Conservation (phyloP, 2,888 invertebrate species). For the Hemithea aestivaria region DNA sequence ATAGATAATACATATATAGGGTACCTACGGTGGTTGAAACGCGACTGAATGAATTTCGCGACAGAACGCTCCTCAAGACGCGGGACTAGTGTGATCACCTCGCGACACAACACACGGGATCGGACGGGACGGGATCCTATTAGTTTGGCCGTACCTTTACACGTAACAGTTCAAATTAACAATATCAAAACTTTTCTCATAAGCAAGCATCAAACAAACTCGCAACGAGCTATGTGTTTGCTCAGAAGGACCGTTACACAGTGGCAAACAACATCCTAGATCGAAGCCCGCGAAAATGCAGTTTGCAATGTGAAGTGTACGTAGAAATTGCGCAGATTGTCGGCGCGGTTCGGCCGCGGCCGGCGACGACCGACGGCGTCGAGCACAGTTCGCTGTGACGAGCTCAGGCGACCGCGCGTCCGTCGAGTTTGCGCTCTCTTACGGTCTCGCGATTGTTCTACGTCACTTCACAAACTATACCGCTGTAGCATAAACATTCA, state of each 20-base stretch:
- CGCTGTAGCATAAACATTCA: neutral
- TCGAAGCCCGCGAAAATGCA: slow-evolving; percentile 33
- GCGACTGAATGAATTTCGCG: too few species aligned
- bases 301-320: slow-evolving; percentile 34
- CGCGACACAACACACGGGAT: too few species aligned
- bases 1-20: too few species aligned
- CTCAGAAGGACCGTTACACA: too few species aligned
- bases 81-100: too few species aligned
- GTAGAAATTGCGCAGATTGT: slow-evolving; percentile 62
- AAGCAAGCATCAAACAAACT: neutral
- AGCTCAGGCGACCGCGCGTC: slow-evolving; percentile 52
- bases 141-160: too few species aligned
- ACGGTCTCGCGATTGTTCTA: slow-evolving; percentile 27
- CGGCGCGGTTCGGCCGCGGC: slow-evolving; percentile 42
- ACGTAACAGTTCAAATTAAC: slow-evolving; percentile 1
- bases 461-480: slow-evolving; percentile 31
- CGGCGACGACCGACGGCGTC: slow-evolving; percentile 18
- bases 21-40: too few species aligned
- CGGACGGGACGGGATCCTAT: too few species aligned
- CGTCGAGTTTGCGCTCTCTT: slow-evolving; percentile 45
- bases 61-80: too few species aligned
- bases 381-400: slow-evolving; percentile 48
- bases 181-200: too few species aligned
- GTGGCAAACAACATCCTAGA: slow-evolving; percentile 18
- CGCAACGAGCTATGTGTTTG: too few species aligned